Percentiles rank a stretch among this genome's conserved stretches.
Evolutionary conservation across 2,113 vertebrate genomes (phyloP).

Genomic region (Psilopogon haemacephalus): DNA sequence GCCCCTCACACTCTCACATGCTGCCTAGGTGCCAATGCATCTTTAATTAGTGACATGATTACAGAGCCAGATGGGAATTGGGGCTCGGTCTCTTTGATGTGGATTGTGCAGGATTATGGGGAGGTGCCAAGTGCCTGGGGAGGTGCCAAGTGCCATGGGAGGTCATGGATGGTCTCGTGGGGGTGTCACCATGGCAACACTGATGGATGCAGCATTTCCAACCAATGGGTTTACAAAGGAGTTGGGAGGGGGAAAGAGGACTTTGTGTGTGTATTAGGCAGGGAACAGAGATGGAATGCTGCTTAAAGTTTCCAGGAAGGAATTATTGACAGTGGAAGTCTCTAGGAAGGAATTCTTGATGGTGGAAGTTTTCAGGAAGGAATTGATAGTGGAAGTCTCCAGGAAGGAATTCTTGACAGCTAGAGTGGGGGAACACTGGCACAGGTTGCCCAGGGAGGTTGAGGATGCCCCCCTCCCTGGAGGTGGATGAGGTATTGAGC

Average conservation of each 20-base stretch:
- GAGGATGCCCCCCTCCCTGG: no score
- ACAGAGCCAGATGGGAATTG: background rate
- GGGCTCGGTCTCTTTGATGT: conserved; percentile 17
- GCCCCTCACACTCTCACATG: background rate
- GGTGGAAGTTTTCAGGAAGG: no score
- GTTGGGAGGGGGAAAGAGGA: background rate
- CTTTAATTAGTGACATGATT: background rate
- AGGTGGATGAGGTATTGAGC: no score
- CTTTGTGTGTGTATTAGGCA: background rate
- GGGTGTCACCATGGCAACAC: conserved; percentile 40
- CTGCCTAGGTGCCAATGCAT: background rate
- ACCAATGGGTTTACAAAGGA: conserved; percentile 9
- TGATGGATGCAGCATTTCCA: conserved; percentile 36
- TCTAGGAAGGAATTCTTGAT: no score
- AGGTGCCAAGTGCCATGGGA: conserved; percentile 36
- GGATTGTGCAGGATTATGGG: background rate
- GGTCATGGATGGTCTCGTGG: background rate
- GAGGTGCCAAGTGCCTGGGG: conserved; percentile 30
- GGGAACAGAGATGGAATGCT: background rate
- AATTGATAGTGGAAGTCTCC: no score
- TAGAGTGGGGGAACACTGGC: no score
- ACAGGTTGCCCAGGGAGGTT: no score
- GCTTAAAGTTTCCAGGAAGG: background rate
- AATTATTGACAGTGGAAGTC: no score
- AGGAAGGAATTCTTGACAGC: no score